Evolutionary conservation across 2,113 vertebrate species (phyloP).

Genomic region (Hippocampus mohnikei): DNA sequence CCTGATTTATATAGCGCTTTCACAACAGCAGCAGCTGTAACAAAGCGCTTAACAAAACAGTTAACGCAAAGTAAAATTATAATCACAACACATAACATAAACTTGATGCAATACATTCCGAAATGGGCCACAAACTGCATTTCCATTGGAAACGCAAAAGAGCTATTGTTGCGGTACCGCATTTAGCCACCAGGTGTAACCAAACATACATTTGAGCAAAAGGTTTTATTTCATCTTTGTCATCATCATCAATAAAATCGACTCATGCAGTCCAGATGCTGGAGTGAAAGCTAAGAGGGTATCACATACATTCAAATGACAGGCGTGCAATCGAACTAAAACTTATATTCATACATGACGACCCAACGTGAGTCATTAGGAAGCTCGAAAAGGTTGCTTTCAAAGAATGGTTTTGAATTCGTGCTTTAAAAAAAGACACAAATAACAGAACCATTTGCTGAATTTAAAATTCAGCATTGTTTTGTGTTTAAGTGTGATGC

Average conservation of each 20-base stretch:
- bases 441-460: neutral
- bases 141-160: neutral
- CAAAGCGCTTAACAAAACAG: no score
- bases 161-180: constrained; percentile 9
- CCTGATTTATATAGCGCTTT: no score
- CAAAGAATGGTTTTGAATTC: neutral
- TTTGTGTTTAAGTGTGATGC: no score
- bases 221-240: neutral
- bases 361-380: constrained; percentile 65
- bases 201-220: neutral
- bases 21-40: no score
- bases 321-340: constrained; percentile 22
- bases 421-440: neutral
- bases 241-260: neutral
- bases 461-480: neutral
- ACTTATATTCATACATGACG: constrained; percentile 31
- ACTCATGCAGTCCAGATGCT: constrained; percentile 75
- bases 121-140: neutral
- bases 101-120: neutral
- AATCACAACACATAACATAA: no score
- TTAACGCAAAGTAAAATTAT: no score
- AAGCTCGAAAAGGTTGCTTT: neutral
- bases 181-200: constrained; percentile 36
- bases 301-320: constrained; percentile 43
- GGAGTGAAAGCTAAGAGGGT: constrained; percentile 65